Base-by-base conservation (phyloP, 1,140 invertebrate species). In the Pseudomyrmex cubaensis region DNA sequence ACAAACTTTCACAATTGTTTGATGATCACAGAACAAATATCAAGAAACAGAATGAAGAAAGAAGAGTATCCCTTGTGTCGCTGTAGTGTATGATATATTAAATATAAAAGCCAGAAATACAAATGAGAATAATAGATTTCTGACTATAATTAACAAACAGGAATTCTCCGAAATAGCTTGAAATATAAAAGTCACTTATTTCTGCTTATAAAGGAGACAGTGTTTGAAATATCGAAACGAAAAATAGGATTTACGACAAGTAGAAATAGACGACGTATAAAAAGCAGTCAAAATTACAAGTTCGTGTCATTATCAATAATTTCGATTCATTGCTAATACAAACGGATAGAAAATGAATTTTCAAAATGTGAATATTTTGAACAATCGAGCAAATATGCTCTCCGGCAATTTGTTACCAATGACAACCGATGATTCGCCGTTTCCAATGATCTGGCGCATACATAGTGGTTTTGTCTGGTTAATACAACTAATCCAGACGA, bases 401-500 rank as follows among this genome's bases (percentile, higher is more conserved):
- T 75, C 73, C 2, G 73, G 73, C 3, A 75, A 75, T 12, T 75
- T 75, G 10, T 20, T 75, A 22, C 73, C 73, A 1, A 17, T 75
- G n/a, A 20, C 0, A 5, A 0, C 52, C 8, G 15, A 10, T 48
- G 44, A 75, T 50, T 62, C 72, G 72, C 57, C 1, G 13, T 75
- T 75, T 17, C 20, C 73, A 0, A 35, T 63, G 4, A 63, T 12
- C 2, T 50, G 15, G 59, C 62, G 10, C 0, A n/a, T 75, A 25
- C 48, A 75, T 15, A 75, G 73, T 46, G 10, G 12, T 12, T 63
- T 75, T n/a, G 3, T 17, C 7, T 75, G 73, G 73, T 22, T 75
- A 12, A 13, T 75, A 25, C 57, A 75, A 35, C 0, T 75, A 15
- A 62, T 63, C 2, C 72, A 61, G n/a, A 61, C 56, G n/a, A 46